phyloP scores from a whole-genome alignment of 2,888 invertebrate genomes.

The Acrobasis consociella region DNA sequence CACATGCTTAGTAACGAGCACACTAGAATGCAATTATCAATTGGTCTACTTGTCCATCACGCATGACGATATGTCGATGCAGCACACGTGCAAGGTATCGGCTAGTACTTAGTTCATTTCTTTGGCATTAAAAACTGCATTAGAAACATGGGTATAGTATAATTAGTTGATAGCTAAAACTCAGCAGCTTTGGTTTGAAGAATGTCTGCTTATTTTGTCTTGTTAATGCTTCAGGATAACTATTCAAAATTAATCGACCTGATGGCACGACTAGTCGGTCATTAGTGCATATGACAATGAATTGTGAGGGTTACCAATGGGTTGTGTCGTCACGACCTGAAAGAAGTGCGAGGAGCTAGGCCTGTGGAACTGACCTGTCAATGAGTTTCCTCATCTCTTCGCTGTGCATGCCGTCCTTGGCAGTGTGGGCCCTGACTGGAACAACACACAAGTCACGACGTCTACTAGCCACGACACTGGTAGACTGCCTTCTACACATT shows the following conservation, averaged over 20 bases:
- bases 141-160: background rate
- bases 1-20: slow-evolving; percentile 79
- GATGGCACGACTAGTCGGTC: too few species aligned
- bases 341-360: slow-evolving; percentile 37
- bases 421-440: slow-evolving; percentile 86
- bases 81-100: slow-evolving; percentile 70
- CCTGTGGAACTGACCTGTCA: slow-evolving; percentile 92
- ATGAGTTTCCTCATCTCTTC: slow-evolving; percentile 99
- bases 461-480: slow-evolving; percentile 75
- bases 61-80: slow-evolving; percentile 43
- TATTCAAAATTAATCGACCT: too few species aligned
- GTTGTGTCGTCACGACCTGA: background rate
- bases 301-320: background rate
- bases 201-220: too few species aligned
- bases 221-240: too few species aligned
- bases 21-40: slow-evolving; percentile 58
- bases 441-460: slow-evolving; percentile 81
- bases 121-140: background rate
- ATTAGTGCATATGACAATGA: background rate
- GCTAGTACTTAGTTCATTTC: slow-evolving; percentile 31
- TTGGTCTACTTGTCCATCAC: slow-evolving; percentile 30
- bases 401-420: slow-evolving; percentile 96
- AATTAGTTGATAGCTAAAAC: too few species aligned
- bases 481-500: slow-evolving; percentile 58
- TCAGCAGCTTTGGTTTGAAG: too few species aligned